Conservation (phyloP, 2,888 invertebrate genomes). For the Anarsia innoxiella region DNA sequence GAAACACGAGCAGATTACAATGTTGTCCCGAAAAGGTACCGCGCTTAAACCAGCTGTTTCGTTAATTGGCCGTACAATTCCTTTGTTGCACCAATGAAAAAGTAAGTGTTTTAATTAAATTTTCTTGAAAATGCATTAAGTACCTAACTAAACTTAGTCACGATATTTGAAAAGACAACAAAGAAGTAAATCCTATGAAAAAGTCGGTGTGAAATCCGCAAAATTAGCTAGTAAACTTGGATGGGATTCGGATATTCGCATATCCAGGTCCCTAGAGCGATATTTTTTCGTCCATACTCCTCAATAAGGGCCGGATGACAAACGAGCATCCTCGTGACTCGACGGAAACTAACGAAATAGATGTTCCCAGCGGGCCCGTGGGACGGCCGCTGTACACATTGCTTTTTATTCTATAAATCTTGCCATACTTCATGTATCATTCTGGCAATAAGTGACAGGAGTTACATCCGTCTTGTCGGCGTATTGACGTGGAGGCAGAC, state of each 20-base stretch:
- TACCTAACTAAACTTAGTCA: too few relatives aligned
- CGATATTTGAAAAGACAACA: background rate
- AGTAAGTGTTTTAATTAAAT: background rate
- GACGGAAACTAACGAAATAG: conserved; percentile 22
- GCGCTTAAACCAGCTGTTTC: background rate
- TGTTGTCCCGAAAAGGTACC: conserved; percentile 1
- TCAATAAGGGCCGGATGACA: conserved; percentile 25
- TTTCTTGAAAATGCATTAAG: too few relatives aligned
- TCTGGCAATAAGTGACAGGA: conserved; percentile 13
- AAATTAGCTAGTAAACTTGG: background rate
- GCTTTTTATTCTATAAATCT: conserved; percentile 34
- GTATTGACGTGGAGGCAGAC: too few relatives aligned
- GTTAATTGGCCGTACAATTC: conserved; percentile 1
- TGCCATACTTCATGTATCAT: conserved; percentile 23
- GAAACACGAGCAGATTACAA: background rate
- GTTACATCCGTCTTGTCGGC: conserved; percentile 8
- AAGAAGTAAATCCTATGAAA: background rate
- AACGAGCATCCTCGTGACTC: conserved; percentile 26
- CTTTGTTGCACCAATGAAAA: background rate
- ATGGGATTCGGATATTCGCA: background rate
- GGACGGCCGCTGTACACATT: conserved; percentile 23
- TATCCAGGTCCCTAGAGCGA: conserved; percentile 6
- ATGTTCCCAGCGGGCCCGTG: conserved; percentile 19
- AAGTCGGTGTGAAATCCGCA: background rate
- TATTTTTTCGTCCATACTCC: conserved; percentile 12